Evolutionary conservation across 2,113 vertebrate species (phyloP), one percentile per base, ranked within the genome.

Genomic region (Phyllostomus discolor): DNA sequence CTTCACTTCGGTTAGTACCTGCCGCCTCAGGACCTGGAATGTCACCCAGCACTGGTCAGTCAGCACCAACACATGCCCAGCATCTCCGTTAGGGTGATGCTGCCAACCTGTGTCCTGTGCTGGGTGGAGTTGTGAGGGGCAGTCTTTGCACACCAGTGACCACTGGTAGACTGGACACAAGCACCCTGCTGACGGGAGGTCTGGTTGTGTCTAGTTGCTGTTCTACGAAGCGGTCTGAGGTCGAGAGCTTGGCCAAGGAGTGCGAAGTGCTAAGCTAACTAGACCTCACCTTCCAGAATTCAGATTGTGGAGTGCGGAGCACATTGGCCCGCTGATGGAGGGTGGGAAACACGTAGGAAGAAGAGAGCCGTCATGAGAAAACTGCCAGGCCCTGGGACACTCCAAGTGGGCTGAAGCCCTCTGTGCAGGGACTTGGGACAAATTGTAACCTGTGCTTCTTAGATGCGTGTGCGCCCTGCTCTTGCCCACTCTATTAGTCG

Each of bases 391-490:
- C 83, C 26, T 19, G 24, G 82, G 70, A 81, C 1, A 43, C 28
- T 28, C 10, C 59, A 4, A 16, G 46, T 10, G 24, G 52, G 43
- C 33, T 31, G 54, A 38, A 10, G 7, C 26, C 38, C 3, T 72
- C 73, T 35, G 10, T 11, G 35, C 4, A 48, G 31, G 33, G 59
- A 15, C 22, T 4, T 0, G 8, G 35, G 20, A 33, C 26, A 9
- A 17, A 35, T 15, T 26, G 5, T 14, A n/a, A 28, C 17, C 46
- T 82, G 87, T 31, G 46, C 10, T 54, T 89, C 20, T 69, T 54
- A 17, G 59, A 9, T 2, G 0, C 3, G n/a, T 66, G 41, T 8
- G 1, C 2, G 26, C 33, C 22, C 9, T 2, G 2, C 16, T 4
- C 20, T 72, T 83, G 79, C 26, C 64, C 20, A 46, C 41, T 28